phyloP scores from a whole-genome alignment of 2,113 vertebrate genomes.

The Eleginops maclovinus region DNA sequence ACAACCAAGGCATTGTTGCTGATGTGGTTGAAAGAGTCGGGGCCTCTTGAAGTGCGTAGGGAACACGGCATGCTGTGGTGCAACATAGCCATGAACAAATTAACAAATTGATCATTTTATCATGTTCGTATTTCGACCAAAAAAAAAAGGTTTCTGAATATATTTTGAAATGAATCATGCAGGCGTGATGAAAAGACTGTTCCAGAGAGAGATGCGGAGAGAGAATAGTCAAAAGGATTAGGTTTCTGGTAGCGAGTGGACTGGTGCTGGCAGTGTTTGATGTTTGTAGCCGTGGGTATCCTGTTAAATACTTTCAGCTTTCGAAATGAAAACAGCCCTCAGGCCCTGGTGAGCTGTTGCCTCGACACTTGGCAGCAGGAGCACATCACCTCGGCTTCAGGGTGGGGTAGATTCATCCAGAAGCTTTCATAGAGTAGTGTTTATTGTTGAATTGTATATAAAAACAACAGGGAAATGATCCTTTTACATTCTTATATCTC shows the following conservation, averaged over 20 bases:
- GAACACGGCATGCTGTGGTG: neutral
- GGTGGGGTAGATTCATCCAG: neutral
- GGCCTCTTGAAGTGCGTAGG: neutral
- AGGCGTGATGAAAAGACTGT: constrained; percentile 18
- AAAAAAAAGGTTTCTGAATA: neutral
- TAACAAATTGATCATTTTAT: neutral
- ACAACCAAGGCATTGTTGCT: neutral
- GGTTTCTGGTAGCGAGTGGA: neutral
- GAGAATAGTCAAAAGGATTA: constrained; percentile 24
- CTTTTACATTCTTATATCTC: too few relatives aligned
- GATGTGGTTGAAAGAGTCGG: neutral
- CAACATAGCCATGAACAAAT: neutral
- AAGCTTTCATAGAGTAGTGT: neutral
- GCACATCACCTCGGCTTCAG: constrained; percentile 25
- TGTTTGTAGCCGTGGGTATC: constrained; percentile 29
- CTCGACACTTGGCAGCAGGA: constrained; percentile 15
- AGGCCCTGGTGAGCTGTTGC: constrained; percentile 31
- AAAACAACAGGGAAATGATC: too few relatives aligned
- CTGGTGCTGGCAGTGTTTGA: neutral
- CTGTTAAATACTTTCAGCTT: constrained; percentile 50
- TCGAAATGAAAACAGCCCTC: constrained; percentile 50
- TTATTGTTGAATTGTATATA: too few relatives aligned
- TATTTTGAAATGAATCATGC: neutral
- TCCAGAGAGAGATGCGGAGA: constrained; percentile 17
- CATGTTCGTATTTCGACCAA: neutral